Evolutionary conservation across 2,797 vertebrate genomes (phyloP).

Genomic region (Lepus oiostolus): DNA sequence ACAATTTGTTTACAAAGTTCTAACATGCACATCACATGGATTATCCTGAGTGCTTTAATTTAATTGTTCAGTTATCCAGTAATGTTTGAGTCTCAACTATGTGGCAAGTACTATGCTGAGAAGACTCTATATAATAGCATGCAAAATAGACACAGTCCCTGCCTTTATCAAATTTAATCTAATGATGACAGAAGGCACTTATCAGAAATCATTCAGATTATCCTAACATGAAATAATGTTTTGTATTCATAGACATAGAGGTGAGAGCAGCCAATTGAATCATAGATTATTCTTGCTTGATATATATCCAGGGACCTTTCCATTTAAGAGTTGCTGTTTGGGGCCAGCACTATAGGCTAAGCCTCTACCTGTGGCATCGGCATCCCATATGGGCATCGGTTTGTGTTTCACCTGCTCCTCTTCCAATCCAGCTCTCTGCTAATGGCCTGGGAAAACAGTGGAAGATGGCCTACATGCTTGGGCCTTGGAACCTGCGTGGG

Average conservation of each 20-base stretch:
- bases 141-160: background rate
- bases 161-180: conserved; percentile 22
- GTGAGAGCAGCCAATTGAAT: background rate
- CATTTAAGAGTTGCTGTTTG: background rate
- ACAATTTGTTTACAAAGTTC: conserved; percentile 18
- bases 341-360: too few species aligned
- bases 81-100: conserved; percentile 46
- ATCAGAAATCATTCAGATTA: background rate
- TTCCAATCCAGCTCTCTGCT: too few species aligned
- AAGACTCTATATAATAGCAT: conserved; percentile 13
- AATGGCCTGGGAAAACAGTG: too few species aligned
- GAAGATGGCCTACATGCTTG: too few species aligned
- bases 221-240: background rate
- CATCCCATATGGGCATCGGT: too few species aligned
- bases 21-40: conserved; percentile 10
- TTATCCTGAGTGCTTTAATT: conserved; percentile 19
- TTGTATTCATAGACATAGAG: conserved; percentile 24
- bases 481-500: too few species aligned
- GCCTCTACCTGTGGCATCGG: too few species aligned
- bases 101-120: background rate
- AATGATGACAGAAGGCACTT: background rate
- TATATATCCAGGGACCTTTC: background rate
- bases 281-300: background rate
- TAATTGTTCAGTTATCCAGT: conserved; percentile 17
- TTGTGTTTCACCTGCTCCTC: too few species aligned